Conservation (phyloP, 2,113 vertebrate species). For the Lepus americanus region DNA sequence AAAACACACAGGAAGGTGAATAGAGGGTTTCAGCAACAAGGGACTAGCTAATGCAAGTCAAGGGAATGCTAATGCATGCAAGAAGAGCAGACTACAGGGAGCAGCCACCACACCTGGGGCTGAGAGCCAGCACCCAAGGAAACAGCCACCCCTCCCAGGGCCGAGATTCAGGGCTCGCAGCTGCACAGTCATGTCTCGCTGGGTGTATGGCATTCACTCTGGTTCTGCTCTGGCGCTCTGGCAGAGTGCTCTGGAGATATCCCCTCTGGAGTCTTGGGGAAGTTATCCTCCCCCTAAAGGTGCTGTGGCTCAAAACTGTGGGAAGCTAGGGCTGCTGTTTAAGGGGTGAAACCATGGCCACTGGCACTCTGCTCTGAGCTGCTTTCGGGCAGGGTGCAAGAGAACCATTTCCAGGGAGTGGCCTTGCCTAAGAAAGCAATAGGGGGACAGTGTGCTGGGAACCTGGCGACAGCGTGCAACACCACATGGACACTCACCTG, state of each 20-base stretch:
- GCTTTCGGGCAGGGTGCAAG: too few species aligned
- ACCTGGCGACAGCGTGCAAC: neutral
- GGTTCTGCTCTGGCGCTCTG: too few species aligned
- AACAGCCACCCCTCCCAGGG: too few species aligned
- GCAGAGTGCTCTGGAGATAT: neutral
- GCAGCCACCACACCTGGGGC: fast-evolving
- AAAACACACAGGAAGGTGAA: neutral
- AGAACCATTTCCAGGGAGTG: neutral
- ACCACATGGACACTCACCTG: fast-evolving
- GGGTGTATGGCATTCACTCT: fast-evolving
- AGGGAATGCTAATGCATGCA: neutral
- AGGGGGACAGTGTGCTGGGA: neutral
- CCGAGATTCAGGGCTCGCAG: neutral
- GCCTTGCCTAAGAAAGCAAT: neutral
- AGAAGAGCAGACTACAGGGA: neutral
- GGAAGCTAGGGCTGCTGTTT: neutral
- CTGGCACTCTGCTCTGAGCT: neutral
- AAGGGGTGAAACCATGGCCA: neutral
- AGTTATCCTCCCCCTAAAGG: fast-evolving
- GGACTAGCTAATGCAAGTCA: neutral
- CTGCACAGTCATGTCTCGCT: too few species aligned
- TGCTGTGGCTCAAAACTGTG: neutral
- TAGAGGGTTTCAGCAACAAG: neutral
- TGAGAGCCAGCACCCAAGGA: neutral
- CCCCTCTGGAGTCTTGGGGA: neutral